Conservation (phyloP, 2,113 vertebrate species). For the Calidris pugnax region DNA sequence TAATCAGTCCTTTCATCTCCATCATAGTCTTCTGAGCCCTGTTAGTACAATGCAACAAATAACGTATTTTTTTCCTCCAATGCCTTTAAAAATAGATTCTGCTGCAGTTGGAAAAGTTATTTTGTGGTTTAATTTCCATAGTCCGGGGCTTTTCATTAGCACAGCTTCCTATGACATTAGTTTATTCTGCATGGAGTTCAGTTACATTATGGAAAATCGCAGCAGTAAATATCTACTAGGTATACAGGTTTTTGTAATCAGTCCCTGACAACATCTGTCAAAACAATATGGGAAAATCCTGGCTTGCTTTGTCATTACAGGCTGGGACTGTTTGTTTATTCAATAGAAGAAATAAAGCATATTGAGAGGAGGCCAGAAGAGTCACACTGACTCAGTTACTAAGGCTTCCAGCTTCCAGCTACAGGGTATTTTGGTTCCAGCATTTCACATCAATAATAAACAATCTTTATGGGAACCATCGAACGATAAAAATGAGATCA, state of each 20-base stretch:
- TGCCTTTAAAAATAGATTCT: background rate
- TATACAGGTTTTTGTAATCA: conserved; percentile 39
- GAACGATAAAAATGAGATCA: conserved; percentile 49
- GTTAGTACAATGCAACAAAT: background rate
- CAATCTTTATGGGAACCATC: conserved; percentile 40
- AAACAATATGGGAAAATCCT: conserved; percentile 58
- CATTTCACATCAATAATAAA: conserved; percentile 62
- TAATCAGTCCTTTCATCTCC: background rate
- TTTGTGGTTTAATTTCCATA: background rate
- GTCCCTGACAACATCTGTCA: conserved; percentile 32
- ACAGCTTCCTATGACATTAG: background rate
- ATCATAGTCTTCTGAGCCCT: background rate
- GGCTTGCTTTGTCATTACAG: conserved; percentile 15
- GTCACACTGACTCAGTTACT: conserved; percentile 34
- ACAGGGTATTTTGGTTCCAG: conserved; percentile 58
- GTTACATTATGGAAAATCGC: background rate
- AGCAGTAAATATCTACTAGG: conserved; percentile 4
- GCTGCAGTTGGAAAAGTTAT: background rate
- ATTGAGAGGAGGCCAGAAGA: conserved; percentile 40
- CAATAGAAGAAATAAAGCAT: conserved; percentile 44
- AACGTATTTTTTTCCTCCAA: background rate
- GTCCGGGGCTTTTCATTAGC: conserved; percentile 5
- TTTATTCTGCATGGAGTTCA: background rate
- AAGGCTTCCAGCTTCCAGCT: conserved; percentile 9
- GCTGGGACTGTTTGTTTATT: conserved; percentile 45